Percentiles rank a stretch among this genome's conserved stretches.
Evolutionary conservation across 2,888 invertebrate species (phyloP).

Genomic region (Elmis aenea): DNA sequence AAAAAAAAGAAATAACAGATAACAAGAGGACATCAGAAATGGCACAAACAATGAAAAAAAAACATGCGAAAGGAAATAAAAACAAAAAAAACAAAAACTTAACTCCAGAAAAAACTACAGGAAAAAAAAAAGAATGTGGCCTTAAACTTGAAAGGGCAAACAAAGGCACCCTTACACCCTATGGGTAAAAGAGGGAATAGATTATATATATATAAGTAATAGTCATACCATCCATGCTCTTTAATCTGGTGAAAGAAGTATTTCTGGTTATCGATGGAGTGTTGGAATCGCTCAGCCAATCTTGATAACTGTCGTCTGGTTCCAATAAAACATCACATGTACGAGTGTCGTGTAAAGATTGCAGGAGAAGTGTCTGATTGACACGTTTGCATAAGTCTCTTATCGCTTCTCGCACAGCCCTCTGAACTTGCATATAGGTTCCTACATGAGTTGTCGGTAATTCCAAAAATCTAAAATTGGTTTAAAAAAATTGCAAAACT

Average conservation of each 20-base stretch:
- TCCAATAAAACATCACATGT: conserved; percentile 64
- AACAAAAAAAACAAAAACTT: conserved; percentile 9
- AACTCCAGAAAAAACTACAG: too few relatives aligned
- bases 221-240: conserved; percentile 40
- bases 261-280: conserved; percentile 33
- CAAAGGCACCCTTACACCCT: too few relatives aligned
- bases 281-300: conserved; percentile 33
- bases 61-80: background rate
- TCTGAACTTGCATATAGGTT: conserved; percentile 50
- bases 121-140: too few relatives aligned
- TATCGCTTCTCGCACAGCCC: conserved; percentile 52
- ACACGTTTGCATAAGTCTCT: conserved; percentile 58
- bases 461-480: conserved; percentile 49
- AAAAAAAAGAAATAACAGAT: too few relatives aligned
- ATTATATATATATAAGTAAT: conserved; percentile 5
- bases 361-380: conserved; percentile 65
- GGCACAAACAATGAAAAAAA: too few relatives aligned
- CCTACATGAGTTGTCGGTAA: conserved; percentile 50
- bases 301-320: conserved; percentile 49
- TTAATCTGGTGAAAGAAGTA: conserved; percentile 36
- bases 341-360: conserved; percentile 61
- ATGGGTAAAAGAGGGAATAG: too few relatives aligned
- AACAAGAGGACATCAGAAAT: too few relatives aligned
- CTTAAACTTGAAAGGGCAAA: too few relatives aligned
- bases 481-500: conserved; percentile 6